Conservation (phyloP, 2,888 invertebrate species). For the Monoplex corrugatus region DNA sequence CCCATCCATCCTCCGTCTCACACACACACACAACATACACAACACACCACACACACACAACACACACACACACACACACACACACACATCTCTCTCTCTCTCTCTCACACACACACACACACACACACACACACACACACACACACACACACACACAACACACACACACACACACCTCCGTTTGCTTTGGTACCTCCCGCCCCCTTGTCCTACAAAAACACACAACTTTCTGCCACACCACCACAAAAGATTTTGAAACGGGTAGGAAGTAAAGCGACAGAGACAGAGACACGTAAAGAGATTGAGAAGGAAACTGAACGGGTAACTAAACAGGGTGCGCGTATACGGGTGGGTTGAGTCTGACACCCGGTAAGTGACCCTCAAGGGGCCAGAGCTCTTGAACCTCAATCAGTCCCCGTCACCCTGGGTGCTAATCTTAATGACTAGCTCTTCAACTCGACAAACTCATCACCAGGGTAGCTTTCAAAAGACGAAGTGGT, state of each 20-base stretch:
- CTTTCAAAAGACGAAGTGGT: too few species aligned
- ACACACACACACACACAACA: background rate
- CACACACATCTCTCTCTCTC: background rate
- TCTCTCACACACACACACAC: background rate
- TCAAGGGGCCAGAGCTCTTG: background rate
- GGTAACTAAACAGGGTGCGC: background rate
- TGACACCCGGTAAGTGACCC: background rate
- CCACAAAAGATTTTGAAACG: slow-evolving; percentile 36
- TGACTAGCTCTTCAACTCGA: slow-evolving; percentile 15
- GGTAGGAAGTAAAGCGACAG: background rate
- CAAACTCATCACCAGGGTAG: slow-evolving; percentile 29
- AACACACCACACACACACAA: too few species aligned
- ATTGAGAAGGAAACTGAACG: background rate
- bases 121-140: background rate
- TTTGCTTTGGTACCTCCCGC: background rate
- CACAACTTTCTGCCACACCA: background rate
- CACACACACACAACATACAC: too few species aligned
- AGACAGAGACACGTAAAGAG: slow-evolving; percentile 9
- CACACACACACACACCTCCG: background rate
- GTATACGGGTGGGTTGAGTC: too few species aligned
- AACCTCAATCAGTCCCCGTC: background rate
- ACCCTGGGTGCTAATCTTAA: slow-evolving; percentile 37
- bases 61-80: too few species aligned
- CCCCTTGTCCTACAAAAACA: too few species aligned
- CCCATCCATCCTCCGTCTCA: too few species aligned